Percentiles rank a stretch among this genome's conserved stretches.
Conservation (phyloP, 1,140 invertebrate species). For the Samia ricini region DNA sequence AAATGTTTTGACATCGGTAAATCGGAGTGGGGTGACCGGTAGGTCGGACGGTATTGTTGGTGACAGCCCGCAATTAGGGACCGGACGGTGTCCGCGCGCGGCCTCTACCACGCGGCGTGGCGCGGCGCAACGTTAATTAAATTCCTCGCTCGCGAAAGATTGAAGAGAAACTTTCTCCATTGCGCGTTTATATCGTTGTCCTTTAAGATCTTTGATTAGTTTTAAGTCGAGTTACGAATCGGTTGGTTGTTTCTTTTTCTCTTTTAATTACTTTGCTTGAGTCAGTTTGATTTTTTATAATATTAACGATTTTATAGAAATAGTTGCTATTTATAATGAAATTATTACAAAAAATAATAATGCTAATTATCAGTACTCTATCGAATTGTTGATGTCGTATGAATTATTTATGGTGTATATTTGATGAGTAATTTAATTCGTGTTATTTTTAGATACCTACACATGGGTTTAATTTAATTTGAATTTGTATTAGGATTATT, state of each 20-base stretch:
- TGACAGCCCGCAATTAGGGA: slow-evolving; percentile 54
- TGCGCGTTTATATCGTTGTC: slow-evolving; percentile 35
- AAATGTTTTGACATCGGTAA: slow-evolving; percentile 32
- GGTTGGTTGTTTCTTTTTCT: slow-evolving; percentile 14
- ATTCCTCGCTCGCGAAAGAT: slow-evolving; percentile 41
- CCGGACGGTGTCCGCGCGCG: slow-evolving; percentile 27
- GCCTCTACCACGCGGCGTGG: slow-evolving; percentile 13
- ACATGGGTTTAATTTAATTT: no score
- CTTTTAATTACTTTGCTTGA: slow-evolving; percentile 6
- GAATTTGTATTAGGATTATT: no score
- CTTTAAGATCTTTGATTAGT: slow-evolving; percentile 33
- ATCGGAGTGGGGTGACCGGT: slow-evolving; percentile 34
- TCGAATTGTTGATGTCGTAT: no score
- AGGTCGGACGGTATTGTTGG: slow-evolving; percentile 38
- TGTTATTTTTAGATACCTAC: no score
- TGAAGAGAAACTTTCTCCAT: slow-evolving; percentile 43
- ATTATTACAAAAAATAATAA: no score
- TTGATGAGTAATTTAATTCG: no score
- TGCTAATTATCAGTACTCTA: no score
- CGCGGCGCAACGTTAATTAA: slow-evolving; percentile 54
- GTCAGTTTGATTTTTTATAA: not conserved
- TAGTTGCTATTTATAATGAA: not conserved
- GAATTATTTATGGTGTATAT: no score
- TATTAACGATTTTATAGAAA: not conserved
- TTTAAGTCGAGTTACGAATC: slow-evolving; percentile 19